Evolutionary conservation across 2,797 vertebrate genomes (phyloP), one percentile per base, ranked within the genome.

Genomic region (Clarias pachynema): DNA sequence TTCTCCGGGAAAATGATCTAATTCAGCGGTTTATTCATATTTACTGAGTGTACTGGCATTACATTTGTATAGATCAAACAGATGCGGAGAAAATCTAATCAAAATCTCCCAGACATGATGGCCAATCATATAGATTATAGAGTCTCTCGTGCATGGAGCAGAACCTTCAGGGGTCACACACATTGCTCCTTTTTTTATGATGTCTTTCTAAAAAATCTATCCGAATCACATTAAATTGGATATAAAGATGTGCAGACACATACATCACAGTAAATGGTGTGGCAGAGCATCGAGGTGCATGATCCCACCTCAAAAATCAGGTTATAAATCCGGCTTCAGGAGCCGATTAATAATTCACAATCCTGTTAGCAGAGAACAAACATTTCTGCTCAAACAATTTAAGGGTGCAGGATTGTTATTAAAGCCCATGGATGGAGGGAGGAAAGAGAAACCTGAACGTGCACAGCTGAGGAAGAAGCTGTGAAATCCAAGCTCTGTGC

Each of bases 1-100:
- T 96, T 95, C 94, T 94, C 93, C 89, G 85, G 91, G 93, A 90
- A 89, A 96, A 95, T 93, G 92, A 96, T 95, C 93, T 92, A 92
- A 96, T 97, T 97, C 96, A 93, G 93, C 94, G 95, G 96, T 96
- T 96, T 96, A 96, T 96, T 97, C 96, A 96, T 97, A 97, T 98
- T 97, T 97, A 97, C 96, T 96, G 93, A 96, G 95, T 94, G 91
- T 93, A 93, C 94, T 93, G 95, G 93, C 94, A 97, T 97, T 96
- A 91, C 94, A 96, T 97, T 97, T 97, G 96, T 97, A 98, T 97
- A 92, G 97, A 97, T 97, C 96, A 96, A 87, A 88, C 79, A 86
- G 68, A 87, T 82, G 90, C 81, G 87, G 88, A 89, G 87, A 91
- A 95, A 97, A 97, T 96, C 90, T 92, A 97, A 97, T 97, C 94